phyloP scores from a whole-genome alignment of 2,113 vertebrate genomes.

The Dasyprocta punctata region DNA sequence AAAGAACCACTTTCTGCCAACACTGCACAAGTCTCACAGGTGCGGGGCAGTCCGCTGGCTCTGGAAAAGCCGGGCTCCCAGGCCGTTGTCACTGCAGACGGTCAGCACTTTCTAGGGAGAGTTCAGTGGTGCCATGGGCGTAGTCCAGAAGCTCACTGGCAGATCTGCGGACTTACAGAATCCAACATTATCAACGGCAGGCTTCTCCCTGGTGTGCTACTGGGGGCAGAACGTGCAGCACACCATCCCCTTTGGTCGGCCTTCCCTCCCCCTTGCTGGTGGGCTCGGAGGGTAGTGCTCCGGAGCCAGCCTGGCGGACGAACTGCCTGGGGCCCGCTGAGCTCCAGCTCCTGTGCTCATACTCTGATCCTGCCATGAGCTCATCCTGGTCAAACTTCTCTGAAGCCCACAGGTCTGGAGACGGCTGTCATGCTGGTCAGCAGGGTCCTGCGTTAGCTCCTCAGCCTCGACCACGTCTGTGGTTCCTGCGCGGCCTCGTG shows the following conservation, averaged over 20 bases:
- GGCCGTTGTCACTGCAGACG: slow-evolving; percentile 75
- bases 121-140: slow-evolving; percentile 84
- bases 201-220: slow-evolving; percentile 53
- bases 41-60: slow-evolving; percentile 79
- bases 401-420: slow-evolving; percentile 96
- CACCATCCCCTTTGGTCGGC: slow-evolving; percentile 96
- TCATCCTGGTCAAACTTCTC: slow-evolving; percentile 98
- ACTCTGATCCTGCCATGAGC: slow-evolving; percentile 94
- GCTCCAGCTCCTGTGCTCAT: slow-evolving; percentile 98
- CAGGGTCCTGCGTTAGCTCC: slow-evolving; percentile 98
- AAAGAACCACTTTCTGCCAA: slow-evolving; percentile 79
- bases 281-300: slow-evolving; percentile 94
- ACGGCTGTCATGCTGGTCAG: slow-evolving; percentile 97
- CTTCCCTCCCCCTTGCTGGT: slow-evolving; percentile 95
- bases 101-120: slow-evolving; percentile 81
- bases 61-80: slow-evolving; percentile 79
- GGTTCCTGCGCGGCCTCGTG: slow-evolving; percentile 97
- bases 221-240: slow-evolving; percentile 83
- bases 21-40: slow-evolving; percentile 84
- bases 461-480: slow-evolving; percentile 97
- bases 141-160: slow-evolving; percentile 85
- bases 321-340: slow-evolving; percentile 92
- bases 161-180: slow-evolving; percentile 86
- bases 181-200: slow-evolving; percentile 83
- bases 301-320: slow-evolving; percentile 96